Conservation (phyloP, 2,113 vertebrate genomes). For the Chaetorhynchus papuensis region DNA sequence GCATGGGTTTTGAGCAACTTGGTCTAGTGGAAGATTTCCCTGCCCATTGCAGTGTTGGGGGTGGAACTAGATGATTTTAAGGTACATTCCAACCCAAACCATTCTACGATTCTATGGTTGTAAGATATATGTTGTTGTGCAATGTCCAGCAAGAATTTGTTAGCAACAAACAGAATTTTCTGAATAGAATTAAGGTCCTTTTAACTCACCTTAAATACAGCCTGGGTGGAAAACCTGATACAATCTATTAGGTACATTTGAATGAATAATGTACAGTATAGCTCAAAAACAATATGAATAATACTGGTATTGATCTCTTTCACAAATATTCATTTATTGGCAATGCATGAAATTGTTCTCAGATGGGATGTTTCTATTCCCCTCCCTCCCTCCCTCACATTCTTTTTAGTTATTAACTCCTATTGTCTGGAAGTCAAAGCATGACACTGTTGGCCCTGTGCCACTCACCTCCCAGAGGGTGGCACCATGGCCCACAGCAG, state of each 20-base stretch:
- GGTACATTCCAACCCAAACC: not conserved
- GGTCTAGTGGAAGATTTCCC: not conserved
- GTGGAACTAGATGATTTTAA: not conserved
- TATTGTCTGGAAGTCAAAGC: constrained; percentile 11
- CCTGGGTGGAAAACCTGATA: constrained; percentile 1
- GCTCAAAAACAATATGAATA: not conserved
- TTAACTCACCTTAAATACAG: constrained; percentile 47
- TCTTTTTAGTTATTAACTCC: constrained; percentile 29
- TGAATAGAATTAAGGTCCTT: constrained; percentile 47
- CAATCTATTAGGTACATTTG: constrained; percentile 31
- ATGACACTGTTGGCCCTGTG: not conserved
- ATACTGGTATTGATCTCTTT: not conserved
- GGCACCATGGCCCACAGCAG: not conserved
- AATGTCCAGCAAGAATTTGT: not conserved
- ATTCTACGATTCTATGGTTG: not conserved
- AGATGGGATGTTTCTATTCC: not conserved
- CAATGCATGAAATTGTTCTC: not conserved
- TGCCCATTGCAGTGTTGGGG: too few relatives aligned
- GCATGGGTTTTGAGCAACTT: not conserved
- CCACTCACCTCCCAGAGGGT: not conserved
- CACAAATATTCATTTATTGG: constrained; percentile 3
- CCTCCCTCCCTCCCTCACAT: not conserved
- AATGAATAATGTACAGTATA: constrained; percentile 15
- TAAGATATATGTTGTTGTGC: not conserved
- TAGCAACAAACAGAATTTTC: constrained; percentile 54